A percentile compares a stretch with the other conserved stretches of the same genome.
phyloP scores from a whole-genome alignment of 2,888 invertebrate species.

The Mesorhabditis spiculigera region DNA sequence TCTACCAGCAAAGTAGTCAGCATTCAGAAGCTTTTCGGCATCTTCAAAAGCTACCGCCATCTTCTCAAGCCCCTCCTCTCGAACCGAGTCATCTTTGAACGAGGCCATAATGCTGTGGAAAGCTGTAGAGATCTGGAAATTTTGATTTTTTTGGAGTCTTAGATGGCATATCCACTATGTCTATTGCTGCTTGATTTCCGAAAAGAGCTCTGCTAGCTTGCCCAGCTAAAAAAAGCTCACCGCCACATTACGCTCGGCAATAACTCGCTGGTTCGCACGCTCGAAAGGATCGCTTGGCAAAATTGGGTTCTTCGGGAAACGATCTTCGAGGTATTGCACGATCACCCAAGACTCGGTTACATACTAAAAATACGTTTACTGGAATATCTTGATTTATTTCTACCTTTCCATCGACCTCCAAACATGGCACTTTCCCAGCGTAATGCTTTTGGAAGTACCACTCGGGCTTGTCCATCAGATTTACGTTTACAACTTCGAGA shows the following conservation, averaged over 20 bases:
- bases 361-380: slow-evolving; percentile 58
- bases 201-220: no score
- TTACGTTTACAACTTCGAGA: slow-evolving; percentile 34
- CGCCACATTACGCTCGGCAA: slow-evolving; percentile 68
- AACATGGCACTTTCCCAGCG: slow-evolving; percentile 71
- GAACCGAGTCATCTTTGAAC: slow-evolving; percentile 19
- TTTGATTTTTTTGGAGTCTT: background rate
- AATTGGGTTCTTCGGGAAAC: slow-evolving; percentile 69
- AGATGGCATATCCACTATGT: no score
- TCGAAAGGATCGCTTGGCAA: slow-evolving; percentile 70
- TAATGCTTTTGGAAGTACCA: slow-evolving; percentile 69
- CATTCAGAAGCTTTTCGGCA: slow-evolving; percentile 28
- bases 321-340: slow-evolving; percentile 77
- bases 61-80: slow-evolving; percentile 23
- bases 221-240: slow-evolving; percentile 11
- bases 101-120: slow-evolving; percentile 23
- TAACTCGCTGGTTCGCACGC: slow-evolving; percentile 72
- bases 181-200: no score
- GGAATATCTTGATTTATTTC: slow-evolving; percentile 62
- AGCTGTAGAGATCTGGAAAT: slow-evolving; percentile 22
- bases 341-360: slow-evolving; percentile 78
- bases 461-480: slow-evolving; percentile 69
- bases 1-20: slow-evolving; percentile 36
- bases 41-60: slow-evolving; percentile 29
- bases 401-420: slow-evolving; percentile 65